A percentile compares a stretch with the other conserved stretches of the same genome.
Conservation (phyloP, 1,140 invertebrate genomes). For the Anagrus nilaparvatae region DNA sequence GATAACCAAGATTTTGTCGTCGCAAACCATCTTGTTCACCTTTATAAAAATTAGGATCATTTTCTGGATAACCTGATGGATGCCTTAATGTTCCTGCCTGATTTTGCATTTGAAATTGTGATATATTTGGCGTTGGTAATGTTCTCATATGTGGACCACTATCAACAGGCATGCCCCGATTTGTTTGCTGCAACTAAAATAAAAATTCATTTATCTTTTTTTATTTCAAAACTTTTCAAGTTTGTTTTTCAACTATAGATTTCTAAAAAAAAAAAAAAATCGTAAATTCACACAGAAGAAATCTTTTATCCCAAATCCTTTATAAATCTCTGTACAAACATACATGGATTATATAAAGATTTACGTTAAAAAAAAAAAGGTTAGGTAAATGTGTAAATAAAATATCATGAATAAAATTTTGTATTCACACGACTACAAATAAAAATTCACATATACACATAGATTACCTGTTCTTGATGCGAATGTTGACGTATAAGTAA, state of each 20-base stretch:
- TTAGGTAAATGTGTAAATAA: too few species aligned
- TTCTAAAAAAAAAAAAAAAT: too few species aligned
- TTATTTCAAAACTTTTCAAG: too few species aligned
- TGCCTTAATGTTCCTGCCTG: slow-evolving; percentile 36
- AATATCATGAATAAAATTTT: slow-evolving; percentile 1
- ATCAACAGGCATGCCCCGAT: too few species aligned
- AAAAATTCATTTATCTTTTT: too few species aligned
- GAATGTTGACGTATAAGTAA: slow-evolving; percentile 78
- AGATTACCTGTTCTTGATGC: slow-evolving; percentile 59
- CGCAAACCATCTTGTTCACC: slow-evolving; percentile 67
- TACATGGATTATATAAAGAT: too few species aligned
- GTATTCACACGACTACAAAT: not conserved
- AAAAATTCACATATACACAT: not conserved
- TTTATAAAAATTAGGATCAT: slow-evolving; percentile 53
- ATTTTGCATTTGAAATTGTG: slow-evolving; percentile 31
- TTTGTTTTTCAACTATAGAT: too few species aligned
- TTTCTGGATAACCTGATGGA: slow-evolving; percentile 42
- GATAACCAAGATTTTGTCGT: slow-evolving; percentile 55
- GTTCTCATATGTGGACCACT: slow-evolving; percentile 37
- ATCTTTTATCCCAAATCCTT: too few species aligned
- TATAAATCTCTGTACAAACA: too few species aligned
- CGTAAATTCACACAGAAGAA: too few species aligned
- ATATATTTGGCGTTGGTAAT: slow-evolving; percentile 33
- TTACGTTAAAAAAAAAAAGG: too few species aligned
- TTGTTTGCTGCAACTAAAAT: too few species aligned